Evolutionary conservation across 2,888 invertebrate genomes (phyloP).

Genomic region (Tanytarsus gracilentus): DNA sequence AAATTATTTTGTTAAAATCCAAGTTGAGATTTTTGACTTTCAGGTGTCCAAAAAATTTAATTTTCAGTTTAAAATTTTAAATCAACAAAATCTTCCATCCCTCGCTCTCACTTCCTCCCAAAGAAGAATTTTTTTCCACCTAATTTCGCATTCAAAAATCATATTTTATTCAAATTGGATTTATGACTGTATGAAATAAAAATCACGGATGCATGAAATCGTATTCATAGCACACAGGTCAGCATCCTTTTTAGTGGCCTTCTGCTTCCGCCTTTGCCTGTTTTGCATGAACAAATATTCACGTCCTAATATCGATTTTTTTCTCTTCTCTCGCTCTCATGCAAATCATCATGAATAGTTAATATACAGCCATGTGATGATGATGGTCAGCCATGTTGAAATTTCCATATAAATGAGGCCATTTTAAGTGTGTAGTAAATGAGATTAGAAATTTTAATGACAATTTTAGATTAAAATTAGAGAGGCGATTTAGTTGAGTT

Average conservation of each 20-base stretch:
- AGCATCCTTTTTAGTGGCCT: not conserved
- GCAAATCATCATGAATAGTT: slow-evolving; percentile 29
- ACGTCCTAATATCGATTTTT: slow-evolving; percentile 15
- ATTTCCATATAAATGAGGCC: slow-evolving; percentile 7
- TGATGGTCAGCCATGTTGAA: slow-evolving; percentile 27
- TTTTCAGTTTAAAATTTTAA: no score
- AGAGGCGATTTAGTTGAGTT: no score
- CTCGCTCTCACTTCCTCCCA: no score
- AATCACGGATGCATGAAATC: slow-evolving; percentile 28
- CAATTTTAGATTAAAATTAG: no score
- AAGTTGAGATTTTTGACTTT: no score
- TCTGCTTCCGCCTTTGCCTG: not conserved
- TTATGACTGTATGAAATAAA: slow-evolving; percentile 12
- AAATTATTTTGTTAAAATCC: no score
- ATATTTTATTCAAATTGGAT: slow-evolving; percentile 29
- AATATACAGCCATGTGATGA: slow-evolving; percentile 5
- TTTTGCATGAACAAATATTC: slow-evolving; percentile 8
- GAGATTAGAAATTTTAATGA: no score
- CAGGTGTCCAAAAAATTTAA: no score
- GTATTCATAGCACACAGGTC: not conserved
- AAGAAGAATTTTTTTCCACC: no score
- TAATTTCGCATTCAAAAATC: slow-evolving; percentile 25
- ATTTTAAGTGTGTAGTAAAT: no score
- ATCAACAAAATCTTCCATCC: no score
- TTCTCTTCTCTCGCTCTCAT: not conserved